These are phyloP conservation scores for Aplochiton taeniatus DNA, from an alignment of 2,797 vertebrate species.

Conservation along the genomic window DNA sequence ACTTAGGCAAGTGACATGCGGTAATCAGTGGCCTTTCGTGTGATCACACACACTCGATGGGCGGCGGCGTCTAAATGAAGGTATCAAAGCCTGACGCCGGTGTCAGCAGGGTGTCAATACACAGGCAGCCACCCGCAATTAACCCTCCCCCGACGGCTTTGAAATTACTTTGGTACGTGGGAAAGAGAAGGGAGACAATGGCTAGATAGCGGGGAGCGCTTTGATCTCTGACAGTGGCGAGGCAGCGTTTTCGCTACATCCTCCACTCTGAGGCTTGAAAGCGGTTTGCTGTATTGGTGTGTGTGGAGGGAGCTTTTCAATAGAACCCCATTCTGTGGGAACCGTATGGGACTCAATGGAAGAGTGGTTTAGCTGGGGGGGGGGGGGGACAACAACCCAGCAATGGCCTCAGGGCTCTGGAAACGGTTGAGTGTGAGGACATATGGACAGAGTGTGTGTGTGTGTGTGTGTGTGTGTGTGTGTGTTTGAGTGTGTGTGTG, in stretches of 20 bases:
- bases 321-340: not conserved
- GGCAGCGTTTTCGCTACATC: not conserved
- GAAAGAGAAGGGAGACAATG: not conserved
- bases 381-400: too few relatives aligned
- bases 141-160: constrained; percentile 34
- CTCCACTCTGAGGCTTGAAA: constrained; percentile 3
- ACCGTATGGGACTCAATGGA: not conserved
- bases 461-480: constrained; percentile 1
- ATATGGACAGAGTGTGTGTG: not conserved
- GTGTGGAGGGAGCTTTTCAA: not conserved
- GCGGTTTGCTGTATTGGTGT: not conserved
- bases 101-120: constrained; percentile 42
- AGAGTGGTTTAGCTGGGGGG: not conserved
- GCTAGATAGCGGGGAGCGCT: not conserved
- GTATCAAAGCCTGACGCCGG: too few relatives aligned
- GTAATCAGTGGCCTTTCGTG: constrained; percentile 60
- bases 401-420: not conserved
- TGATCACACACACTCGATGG: constrained; percentile 47
- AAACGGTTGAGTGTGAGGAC: not conserved
- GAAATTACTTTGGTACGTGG: not conserved
- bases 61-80: constrained; percentile 47
- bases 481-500: not conserved
- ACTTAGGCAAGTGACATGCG: too few relatives aligned
- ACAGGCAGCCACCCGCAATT: constrained; percentile 55
- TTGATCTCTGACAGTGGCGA: not conserved